phyloP scores from a whole-genome alignment of 2,113 vertebrate genomes.

The Syrrhaptes paradoxus region DNA sequence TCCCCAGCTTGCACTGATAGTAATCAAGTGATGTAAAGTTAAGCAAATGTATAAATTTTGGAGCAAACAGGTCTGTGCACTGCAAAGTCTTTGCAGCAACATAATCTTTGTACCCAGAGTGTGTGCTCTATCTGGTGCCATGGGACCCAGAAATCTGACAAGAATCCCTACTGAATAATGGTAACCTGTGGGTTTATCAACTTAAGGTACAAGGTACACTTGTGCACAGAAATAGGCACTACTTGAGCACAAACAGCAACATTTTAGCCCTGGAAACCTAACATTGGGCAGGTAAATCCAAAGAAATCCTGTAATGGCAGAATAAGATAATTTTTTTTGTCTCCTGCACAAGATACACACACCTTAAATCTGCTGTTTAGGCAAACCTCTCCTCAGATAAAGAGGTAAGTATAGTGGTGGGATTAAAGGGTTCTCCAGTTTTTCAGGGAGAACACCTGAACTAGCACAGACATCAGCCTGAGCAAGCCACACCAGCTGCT shows the following conservation, averaged over 20 bases:
- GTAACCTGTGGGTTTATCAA: not conserved
- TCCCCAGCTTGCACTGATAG: not conserved
- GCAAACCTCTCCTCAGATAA: not conserved
- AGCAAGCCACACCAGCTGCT: not conserved
- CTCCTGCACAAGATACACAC: not conserved
- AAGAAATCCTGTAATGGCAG: not conserved
- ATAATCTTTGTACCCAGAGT: not conserved
- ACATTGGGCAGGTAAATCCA: not conserved
- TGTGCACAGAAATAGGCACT: not conserved
- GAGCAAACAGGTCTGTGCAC: not conserved
- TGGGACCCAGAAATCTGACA: not conserved
- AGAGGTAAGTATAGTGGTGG: not conserved
- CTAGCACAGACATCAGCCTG: not conserved
- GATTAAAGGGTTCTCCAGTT: not conserved
- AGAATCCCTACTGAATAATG: not conserved
- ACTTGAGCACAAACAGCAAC: not conserved
- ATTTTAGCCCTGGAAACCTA: not conserved
- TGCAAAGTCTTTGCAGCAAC: not conserved
- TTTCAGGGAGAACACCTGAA: not conserved
- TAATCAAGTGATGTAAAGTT: not conserved
- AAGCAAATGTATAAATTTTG: not conserved
- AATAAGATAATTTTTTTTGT: not conserved
- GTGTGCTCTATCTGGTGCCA: accelerated
- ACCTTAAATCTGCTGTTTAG: not conserved
- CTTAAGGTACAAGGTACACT: not conserved